These are phyloP conservation scores for Ophioninae sp. DNA, from an alignment of 2,888 invertebrate genomes.

Conservation along the genomic window DNA sequence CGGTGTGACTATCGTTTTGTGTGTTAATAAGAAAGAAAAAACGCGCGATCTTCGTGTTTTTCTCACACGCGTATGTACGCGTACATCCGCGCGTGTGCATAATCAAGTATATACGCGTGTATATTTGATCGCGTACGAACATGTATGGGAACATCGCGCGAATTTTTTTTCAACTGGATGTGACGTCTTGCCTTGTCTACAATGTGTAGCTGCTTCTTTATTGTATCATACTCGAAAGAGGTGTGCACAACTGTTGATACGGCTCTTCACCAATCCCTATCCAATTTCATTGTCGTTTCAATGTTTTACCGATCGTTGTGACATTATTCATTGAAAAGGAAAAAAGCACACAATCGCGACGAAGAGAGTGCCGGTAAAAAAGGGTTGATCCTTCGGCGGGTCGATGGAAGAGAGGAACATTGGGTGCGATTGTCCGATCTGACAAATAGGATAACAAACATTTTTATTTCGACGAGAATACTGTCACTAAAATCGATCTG, in stretches of 20 bases:
- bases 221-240: constrained; percentile 37
- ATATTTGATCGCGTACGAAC: constrained; percentile 14
- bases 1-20: constrained; percentile 71
- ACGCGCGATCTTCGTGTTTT: constrained; percentile 7
- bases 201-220: constrained; percentile 47
- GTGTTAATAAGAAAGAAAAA: constrained; percentile 34
- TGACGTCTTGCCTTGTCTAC: constrained; percentile 57
- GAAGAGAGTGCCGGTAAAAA: background rate
- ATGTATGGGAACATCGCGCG: constrained; percentile 43
- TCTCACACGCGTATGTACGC: constrained; percentile 30
- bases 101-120: background rate
- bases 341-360: background rate
- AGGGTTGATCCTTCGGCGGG: constrained; percentile 9
- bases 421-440: no score
- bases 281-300: constrained; percentile 60
- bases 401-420: no score
- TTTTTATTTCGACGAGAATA: no score
- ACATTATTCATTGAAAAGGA: constrained; percentile 41
- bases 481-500: constrained; percentile 36
- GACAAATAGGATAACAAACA: no score
- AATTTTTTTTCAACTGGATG: constrained; percentile 54
- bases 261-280: constrained; percentile 57
- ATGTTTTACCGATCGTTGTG: constrained; percentile 53
- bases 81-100: no score
- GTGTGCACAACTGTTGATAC: constrained; percentile 51